phyloP scores from a whole-genome alignment of 2,888 invertebrate species.

The Ceramica pisi region DNA sequence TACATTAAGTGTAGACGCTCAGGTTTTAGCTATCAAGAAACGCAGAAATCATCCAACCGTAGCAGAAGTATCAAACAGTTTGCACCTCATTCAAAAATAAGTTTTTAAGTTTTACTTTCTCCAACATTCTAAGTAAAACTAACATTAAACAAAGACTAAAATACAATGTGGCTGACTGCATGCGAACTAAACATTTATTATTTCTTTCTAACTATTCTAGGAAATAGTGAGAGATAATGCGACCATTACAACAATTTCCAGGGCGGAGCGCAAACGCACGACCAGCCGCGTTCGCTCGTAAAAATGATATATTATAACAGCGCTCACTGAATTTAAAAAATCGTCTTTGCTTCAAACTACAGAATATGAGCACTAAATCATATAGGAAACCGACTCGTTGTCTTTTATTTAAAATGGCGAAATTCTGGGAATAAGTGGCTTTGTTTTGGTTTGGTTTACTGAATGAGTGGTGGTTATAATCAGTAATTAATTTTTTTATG shows the following conservation, averaged over 20 bases:
- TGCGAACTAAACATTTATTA: constrained; percentile 48
- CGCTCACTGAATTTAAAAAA: constrained; percentile 89
- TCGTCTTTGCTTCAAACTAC: constrained; percentile 75
- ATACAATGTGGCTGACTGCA: constrained; percentile 54
- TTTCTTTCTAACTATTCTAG: constrained; percentile 65
- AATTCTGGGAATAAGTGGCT: constrained; percentile 24
- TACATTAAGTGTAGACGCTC: no score
- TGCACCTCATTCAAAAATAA: background rate
- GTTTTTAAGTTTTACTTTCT: background rate
- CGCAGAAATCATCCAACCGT: background rate
- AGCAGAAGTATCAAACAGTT: background rate
- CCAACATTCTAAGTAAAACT: constrained; percentile 9
- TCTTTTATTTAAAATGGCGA: constrained; percentile 64
- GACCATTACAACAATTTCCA: constrained; percentile 84
- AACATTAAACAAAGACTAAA: constrained; percentile 20
- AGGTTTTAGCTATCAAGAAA: no score
- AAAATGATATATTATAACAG: constrained; percentile 88
- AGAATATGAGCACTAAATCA: constrained; percentile 79
- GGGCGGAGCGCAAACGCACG: constrained; percentile 85
- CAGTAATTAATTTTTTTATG: background rate
- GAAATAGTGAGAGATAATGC: constrained; percentile 82
- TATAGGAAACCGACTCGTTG: constrained; percentile 65
- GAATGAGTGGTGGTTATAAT: background rate
- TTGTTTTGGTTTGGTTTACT: constrained; percentile 16
- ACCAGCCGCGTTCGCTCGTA: constrained; percentile 85